phyloP scores from a whole-genome alignment of 2,113 vertebrate species.

The Hylia prasina region DNA sequence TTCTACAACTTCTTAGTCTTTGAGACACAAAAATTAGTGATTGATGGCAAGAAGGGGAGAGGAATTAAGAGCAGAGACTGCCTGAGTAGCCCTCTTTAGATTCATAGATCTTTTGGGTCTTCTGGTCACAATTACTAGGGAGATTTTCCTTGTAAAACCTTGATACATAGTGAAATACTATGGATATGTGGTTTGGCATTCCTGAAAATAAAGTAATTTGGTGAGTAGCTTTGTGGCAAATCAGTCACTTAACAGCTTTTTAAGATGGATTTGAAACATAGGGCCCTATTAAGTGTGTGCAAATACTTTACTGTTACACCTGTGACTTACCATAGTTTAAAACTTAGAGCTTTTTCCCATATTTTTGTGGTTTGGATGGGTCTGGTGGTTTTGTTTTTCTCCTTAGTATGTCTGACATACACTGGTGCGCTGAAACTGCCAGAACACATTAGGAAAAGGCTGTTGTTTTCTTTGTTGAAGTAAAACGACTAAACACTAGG shows the following conservation, averaged over 20 bases:
- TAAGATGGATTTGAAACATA: background rate
- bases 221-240: background rate
- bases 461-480: background rate
- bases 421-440: background rate
- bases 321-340: background rate
- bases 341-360: background rate
- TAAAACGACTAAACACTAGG: background rate
- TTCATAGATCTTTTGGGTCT: background rate
- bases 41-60: background rate
- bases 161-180: rapidly evolving
- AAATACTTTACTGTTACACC: background rate
- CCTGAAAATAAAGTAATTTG: background rate
- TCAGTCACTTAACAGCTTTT: background rate
- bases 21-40: background rate
- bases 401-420: background rate
- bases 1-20: background rate
- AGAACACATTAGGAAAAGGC: background rate
- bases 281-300: background rate
- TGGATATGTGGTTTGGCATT: background rate
- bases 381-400: background rate
- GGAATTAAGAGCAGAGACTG: background rate
- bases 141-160: background rate
- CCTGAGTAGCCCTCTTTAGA: background rate
- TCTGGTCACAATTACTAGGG: background rate
- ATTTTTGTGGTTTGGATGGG: background rate